Evolutionary conservation across 2,113 vertebrate genomes (phyloP).

Genomic region (Podarcis muralis): DNA sequence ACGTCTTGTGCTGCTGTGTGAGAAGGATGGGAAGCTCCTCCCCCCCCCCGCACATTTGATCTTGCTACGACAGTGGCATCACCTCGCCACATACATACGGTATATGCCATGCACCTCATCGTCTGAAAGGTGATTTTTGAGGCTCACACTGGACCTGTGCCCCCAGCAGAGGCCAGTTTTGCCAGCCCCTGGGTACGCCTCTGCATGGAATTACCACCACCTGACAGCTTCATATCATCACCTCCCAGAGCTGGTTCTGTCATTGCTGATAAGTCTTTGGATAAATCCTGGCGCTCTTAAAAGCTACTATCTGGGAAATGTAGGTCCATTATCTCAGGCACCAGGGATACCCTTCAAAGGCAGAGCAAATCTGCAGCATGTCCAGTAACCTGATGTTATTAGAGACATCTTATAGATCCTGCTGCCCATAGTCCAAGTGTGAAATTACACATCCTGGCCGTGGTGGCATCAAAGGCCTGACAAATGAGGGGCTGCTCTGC

Average conservation of each 20-base stretch:
- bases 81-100: too few species aligned
- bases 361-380: slow-evolving; percentile 1
- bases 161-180: too few species aligned
- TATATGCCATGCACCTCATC: too few species aligned
- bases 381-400: slow-evolving; percentile 17
- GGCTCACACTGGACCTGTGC: too few species aligned
- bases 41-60: too few species aligned
- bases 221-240: not conserved
- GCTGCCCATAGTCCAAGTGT: not conserved
- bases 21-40: too few species aligned
- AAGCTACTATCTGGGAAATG: not conserved
- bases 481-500: not conserved
- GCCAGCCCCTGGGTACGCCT: too few species aligned
- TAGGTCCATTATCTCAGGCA: slow-evolving; percentile 14
- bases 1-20: too few species aligned
- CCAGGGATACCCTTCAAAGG: slow-evolving; percentile 41
- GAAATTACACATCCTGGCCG: slow-evolving; percentile 13
- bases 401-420: not conserved
- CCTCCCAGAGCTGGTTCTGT: not conserved
- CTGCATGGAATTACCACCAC: not conserved
- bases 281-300: not conserved
- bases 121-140: too few species aligned
- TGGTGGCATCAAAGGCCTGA: slow-evolving; percentile 51
- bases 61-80: too few species aligned
- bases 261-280: slow-evolving; percentile 9